A percentile compares a stretch with the other conserved stretches of the same genome.
Conservation (phyloP, 2,888 invertebrate species). For the Oxystoma pomonae region DNA sequence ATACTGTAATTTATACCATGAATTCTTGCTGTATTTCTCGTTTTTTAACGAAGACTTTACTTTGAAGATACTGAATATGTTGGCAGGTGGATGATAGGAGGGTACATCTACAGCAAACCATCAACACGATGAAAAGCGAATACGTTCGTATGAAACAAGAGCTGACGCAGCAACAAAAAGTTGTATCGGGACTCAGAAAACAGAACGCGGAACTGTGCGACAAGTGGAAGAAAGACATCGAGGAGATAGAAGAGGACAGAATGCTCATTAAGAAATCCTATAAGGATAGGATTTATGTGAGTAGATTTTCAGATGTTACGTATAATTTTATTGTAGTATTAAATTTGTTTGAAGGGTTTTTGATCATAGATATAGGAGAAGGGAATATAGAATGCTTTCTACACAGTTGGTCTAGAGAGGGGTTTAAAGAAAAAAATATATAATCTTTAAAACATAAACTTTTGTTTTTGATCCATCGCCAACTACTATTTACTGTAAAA, state of each 20-base stretch:
- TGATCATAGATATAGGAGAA: too few species aligned
- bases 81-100: constrained; percentile 27
- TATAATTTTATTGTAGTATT: too few species aligned
- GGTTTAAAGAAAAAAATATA: too few species aligned
- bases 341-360: too few species aligned
- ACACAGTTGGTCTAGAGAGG: too few species aligned
- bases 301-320: too few species aligned
- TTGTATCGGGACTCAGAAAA: constrained; percentile 29
- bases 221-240: constrained; percentile 30
- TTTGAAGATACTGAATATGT: neutral
- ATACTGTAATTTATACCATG: too few species aligned
- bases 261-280: constrained; percentile 10
- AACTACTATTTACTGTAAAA: too few species aligned
- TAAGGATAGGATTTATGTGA: neutral
- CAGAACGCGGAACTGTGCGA: constrained; percentile 30
- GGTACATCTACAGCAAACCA: constrained; percentile 36
- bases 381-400: too few species aligned
- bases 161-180: constrained; percentile 24
- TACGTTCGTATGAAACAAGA: constrained; percentile 35
- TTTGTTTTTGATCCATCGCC: too few species aligned
- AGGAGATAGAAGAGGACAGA: constrained; percentile 27
- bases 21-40: too few species aligned
- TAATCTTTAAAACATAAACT: too few species aligned
- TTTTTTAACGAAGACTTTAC: neutral
- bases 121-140: constrained; percentile 34